These are phyloP conservation scores for Zonitis immaculata DNA, from an alignment of 2,888 invertebrate species.

Conservation along the genomic window DNA sequence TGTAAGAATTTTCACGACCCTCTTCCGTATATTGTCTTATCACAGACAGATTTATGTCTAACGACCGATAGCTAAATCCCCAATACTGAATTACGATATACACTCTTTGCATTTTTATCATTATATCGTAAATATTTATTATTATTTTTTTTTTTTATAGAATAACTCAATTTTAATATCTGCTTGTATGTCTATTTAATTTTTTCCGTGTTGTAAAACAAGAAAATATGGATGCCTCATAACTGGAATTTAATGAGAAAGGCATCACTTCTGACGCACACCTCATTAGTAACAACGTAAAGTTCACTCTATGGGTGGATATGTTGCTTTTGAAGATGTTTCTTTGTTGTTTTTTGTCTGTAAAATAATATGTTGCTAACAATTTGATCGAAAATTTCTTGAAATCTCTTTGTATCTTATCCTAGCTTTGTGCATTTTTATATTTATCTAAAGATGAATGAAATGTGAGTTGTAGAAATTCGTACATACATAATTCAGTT, in stretches of 20 bases:
- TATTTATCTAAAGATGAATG: not conserved
- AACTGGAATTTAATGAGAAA: constrained; percentile 17
- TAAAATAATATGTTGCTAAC: not conserved
- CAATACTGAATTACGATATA: constrained; percentile 5
- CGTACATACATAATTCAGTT: too few species aligned
- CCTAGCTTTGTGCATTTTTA: not conserved
- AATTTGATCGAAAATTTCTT: not conserved
- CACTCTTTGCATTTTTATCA: not conserved
- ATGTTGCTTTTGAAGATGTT: not conserved
- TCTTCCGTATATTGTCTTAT: constrained; percentile 24
- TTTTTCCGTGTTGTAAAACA: too few species aligned
- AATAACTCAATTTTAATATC: too few species aligned
- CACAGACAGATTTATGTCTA: constrained; percentile 25
- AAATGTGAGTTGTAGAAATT: not conserved
- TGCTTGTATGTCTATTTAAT: too few species aligned
- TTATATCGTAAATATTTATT: not conserved
- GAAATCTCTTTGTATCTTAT: not conserved
- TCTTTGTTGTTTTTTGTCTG: not conserved
- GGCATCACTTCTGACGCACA: constrained; percentile 20
- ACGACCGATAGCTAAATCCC: constrained; percentile 19
- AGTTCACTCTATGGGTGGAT: not conserved
- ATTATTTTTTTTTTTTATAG: too few species aligned
- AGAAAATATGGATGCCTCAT: not conserved
- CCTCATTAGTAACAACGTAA: constrained; percentile 14
- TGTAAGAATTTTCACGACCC: constrained; percentile 15